A percentile compares a stretch with the other conserved stretches of the same genome.
These are phyloP conservation scores for Aphelocoma californica DNA, from an alignment of 2,797 vertebrate genomes.

Conservation along the genomic window DNA sequence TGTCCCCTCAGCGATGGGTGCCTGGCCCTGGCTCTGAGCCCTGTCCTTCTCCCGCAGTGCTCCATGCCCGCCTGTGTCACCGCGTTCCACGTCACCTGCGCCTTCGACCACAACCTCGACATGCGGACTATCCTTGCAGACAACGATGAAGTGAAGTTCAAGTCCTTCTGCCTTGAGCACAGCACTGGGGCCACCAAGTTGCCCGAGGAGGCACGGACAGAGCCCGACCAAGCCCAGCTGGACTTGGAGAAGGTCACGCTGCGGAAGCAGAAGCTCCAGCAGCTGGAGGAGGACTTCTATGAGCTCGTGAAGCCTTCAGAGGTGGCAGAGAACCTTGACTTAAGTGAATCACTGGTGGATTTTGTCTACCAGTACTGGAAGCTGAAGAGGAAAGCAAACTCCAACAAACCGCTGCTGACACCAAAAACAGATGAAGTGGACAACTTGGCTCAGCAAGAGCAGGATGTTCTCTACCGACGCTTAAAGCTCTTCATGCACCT, in stretches of 20 bases:
- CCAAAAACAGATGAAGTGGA: slow-evolving; percentile 94
- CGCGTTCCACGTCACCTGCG: slow-evolving; percentile 97
- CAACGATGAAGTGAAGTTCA: slow-evolving; percentile 97
- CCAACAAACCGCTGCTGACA: slow-evolving; percentile 89
- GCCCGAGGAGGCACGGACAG: slow-evolving; percentile 68
- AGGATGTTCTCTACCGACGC: slow-evolving; percentile 92
- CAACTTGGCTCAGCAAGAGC: slow-evolving; percentile 95
- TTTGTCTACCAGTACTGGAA: slow-evolving; percentile 99
- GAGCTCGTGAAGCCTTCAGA: slow-evolving; percentile 89
- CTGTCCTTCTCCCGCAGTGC: slow-evolving; percentile 78
- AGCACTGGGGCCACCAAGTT: slow-evolving; percentile 76
- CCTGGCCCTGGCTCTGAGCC: not conserved
- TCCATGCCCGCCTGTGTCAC: slow-evolving; percentile 94
- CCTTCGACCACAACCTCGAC: slow-evolving; percentile 93
- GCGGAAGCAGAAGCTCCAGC: slow-evolving; percentile 93
- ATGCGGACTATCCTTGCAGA: slow-evolving; percentile 95
- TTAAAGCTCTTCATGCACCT: slow-evolving; percentile 96
- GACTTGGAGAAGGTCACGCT: slow-evolving; percentile 91
- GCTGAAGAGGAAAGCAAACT: slow-evolving; percentile 91
- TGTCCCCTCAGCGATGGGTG: rapidly evolving
- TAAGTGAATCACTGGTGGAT: slow-evolving; percentile 85
- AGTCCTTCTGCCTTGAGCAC: slow-evolving; percentile 96
- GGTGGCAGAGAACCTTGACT: slow-evolving; percentile 86
- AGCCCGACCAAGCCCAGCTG: slow-evolving; percentile 77
- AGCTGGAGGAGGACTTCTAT: slow-evolving; percentile 94